Percentiles rank a stretch among this genome's conserved stretches.
Conservation (phyloP, 1,140 invertebrate species). For the Calliopsis andreniformis region DNA sequence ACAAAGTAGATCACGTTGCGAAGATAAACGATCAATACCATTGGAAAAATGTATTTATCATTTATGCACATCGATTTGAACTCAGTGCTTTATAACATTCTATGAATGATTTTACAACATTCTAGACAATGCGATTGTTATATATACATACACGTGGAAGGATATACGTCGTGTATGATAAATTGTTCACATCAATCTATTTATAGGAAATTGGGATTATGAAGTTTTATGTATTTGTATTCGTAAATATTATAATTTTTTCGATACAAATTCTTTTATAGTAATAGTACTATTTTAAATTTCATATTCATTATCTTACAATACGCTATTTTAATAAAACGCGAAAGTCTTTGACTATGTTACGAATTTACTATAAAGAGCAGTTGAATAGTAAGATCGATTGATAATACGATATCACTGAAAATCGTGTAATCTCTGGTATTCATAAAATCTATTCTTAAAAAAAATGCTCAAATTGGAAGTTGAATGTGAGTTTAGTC, state of each 20-base stretch:
- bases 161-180: constrained; percentile 20
- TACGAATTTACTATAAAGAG: constrained; percentile 46
- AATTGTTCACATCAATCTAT: constrained; percentile 33
- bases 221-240: neutral
- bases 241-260: neutral
- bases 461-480: too few relatives aligned
- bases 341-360: constrained; percentile 39
- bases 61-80: neutral
- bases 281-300: neutral
- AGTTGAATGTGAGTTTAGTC: too few relatives aligned
- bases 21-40: neutral
- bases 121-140: constrained; percentile 39
- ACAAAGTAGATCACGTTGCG: neutral
- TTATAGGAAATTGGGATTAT: constrained; percentile 35
- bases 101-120: constrained; percentile 3
- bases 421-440: too few relatives aligned
- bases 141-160: constrained; percentile 10
- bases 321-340: constrained; percentile 25
- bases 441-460: too few relatives aligned
- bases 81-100: constrained; percentile 5
- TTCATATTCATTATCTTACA: neutral
- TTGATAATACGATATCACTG: too few relatives aligned
- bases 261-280: neutral
- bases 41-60: constrained; percentile 7
- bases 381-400: constrained; percentile 47